Evolutionary conservation across 2,113 vertebrate species (phyloP), one percentile per base, ranked within the genome.

Genomic region (Nematolebias whitei): DNA sequence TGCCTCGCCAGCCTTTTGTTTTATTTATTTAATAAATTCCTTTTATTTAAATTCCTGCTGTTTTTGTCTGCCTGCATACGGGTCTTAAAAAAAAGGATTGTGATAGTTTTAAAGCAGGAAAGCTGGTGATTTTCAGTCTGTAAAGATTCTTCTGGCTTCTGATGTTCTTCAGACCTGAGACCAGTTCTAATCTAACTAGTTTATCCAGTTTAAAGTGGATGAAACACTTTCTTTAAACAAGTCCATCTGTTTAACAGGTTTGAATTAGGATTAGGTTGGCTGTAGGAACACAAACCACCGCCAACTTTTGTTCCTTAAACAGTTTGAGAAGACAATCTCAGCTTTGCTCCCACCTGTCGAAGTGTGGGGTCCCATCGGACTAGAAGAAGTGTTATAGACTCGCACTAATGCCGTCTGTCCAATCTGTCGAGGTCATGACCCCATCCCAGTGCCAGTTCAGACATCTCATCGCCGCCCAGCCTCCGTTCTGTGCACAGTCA

Each of bases 381-480:
- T 54, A 35, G 49, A 74, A 75, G 65, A 56, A 66, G 43, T 19
- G 23, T 35, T 62, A n/a, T 43, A 35, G 65, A 54, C 67, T 69
- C 78, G 15, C 45, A 16, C 22, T 45, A 43, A 67, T 52, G n/a
- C 55, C 59, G 67, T 58, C 64, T 40, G 75, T 49, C 56, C 79
- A 83, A 54, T 85, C 74, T 75, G 76, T 63, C 18, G 15, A 44
- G 75, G 71, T 84, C 71, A 0, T 40, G 79, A 78, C 77, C 86
- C 82, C 67, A 23, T 55, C 60, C 59, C 61, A 3, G 48, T 62
- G 55, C 58, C 72, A 38, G 58, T 20, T n/a, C 61, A 24, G 22
- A 59, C 39, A 76, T 45, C 63, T 64, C 71, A 10, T 64, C 63
- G 38, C 59, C 16, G 74, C 40, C 71, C 35, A 51, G 63, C 54